Evolutionary conservation across 2,888 invertebrate genomes (phyloP).

Genomic region (Drosophila setosimentum): DNA sequence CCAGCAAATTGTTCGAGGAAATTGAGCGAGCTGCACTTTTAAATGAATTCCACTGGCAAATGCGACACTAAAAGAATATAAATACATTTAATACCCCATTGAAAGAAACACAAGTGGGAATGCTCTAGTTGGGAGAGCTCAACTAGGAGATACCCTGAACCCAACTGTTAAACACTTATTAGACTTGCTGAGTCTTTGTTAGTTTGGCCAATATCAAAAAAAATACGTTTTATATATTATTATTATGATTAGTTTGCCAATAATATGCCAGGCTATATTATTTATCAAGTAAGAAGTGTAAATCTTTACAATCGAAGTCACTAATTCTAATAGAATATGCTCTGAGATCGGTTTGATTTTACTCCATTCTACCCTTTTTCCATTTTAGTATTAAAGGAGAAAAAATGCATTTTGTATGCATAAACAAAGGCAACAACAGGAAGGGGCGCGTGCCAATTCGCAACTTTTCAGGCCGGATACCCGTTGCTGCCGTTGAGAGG

Average conservation of each 20-base stretch:
- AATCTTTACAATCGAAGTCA: too few species aligned
- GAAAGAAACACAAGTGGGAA: conserved; percentile 3
- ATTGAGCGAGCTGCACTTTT: conserved; percentile 71
- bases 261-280: too few species aligned
- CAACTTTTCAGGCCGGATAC: conserved; percentile 50
- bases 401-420: conserved; percentile 4
- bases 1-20: conserved; percentile 72
- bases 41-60: conserved; percentile 50
- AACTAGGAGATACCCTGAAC: neutral
- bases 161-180: neutral
- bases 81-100: conserved; percentile 67
- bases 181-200: neutral
- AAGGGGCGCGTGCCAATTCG: conserved; percentile 62
- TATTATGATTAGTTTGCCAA: neutral
- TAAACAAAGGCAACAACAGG: conserved; percentile 12
- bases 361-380: neutral
- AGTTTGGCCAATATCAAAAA: neutral
- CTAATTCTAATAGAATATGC: neutral
- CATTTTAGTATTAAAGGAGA: neutral
- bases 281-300: too few species aligned
- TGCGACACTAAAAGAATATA: conserved; percentile 59
- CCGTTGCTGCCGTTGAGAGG: conserved; percentile 44
- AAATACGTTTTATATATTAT: neutral
- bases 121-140: neutral
- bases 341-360: neutral